phyloP scores from a whole-genome alignment of 2,113 vertebrate species.

The Amphilophus citrinellus region DNA sequence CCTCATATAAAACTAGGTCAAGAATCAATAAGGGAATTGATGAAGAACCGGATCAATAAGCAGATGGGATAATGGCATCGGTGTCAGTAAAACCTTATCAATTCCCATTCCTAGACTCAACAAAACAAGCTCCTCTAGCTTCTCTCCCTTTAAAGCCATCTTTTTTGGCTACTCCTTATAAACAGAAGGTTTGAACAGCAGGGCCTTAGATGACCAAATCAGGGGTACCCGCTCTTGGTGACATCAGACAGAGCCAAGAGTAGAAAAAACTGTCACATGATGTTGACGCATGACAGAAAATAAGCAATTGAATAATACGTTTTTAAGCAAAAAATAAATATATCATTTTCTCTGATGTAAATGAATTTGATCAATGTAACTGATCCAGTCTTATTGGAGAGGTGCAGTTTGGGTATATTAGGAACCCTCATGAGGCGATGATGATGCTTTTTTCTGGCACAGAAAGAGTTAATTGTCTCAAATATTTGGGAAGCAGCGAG shows the following conservation, averaged over 20 bases:
- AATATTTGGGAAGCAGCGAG: conserved; percentile 20
- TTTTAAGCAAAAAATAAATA: no score
- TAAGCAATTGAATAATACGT: no score
- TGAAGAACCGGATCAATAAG: neutral
- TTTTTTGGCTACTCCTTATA: neutral
- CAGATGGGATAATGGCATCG: neutral
- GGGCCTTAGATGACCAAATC: no score
- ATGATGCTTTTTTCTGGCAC: neutral
- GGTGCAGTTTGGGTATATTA: neutral
- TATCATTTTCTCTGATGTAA: no score
- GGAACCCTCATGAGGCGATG: neutral
- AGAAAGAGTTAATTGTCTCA: conserved; percentile 43
- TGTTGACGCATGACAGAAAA: neutral
- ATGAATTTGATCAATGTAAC: no score
- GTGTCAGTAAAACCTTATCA: neutral
- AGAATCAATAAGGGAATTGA: conserved; percentile 1
- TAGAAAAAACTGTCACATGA: neutral
- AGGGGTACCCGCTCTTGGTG: neutral
- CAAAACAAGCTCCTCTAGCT: neutral
- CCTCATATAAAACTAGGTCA: neutral
- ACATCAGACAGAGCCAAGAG: neutral
- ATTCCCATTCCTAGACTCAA: no score
- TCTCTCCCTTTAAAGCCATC: conserved; percentile 1
- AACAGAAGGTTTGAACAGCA: neutral
- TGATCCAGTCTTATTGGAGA: neutral